A percentile compares a stretch with the other conserved stretches of the same genome.
Conservation (phyloP, 2,113 vertebrate species). For the Strix aluco region DNA sequence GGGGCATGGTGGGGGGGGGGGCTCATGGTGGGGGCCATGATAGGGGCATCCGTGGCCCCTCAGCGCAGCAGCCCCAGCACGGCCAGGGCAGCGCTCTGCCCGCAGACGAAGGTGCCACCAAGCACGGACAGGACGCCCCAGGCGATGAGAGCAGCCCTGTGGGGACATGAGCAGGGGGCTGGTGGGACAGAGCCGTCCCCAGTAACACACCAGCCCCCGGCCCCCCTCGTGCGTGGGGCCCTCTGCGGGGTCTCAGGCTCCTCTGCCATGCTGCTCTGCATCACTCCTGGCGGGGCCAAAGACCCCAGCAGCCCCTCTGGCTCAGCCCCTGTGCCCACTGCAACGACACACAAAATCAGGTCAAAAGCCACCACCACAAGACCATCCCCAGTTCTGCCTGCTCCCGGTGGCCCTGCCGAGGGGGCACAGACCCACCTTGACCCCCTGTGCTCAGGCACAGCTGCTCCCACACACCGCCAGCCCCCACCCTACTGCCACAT, state of each 20-base stretch:
- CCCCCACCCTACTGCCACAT: neutral
- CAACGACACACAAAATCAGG: neutral
- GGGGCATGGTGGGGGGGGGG: too few relatives aligned
- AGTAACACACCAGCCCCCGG: neutral
- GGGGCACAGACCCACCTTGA: neutral
- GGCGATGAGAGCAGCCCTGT: conserved; percentile 76
- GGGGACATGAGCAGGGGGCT: neutral
- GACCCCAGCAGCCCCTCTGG: neutral
- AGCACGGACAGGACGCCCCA: conserved; percentile 87
- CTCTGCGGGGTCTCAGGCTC: neutral
- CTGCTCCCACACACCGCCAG: neutral
- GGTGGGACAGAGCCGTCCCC: neutral
- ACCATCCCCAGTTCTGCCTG: neutral
- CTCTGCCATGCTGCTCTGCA: neutral
- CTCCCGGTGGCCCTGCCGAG: neutral
- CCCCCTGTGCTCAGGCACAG: rapidly evolving
- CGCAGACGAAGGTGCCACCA: conserved; percentile 89
- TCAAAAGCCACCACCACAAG: neutral
- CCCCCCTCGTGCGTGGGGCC: too few relatives aligned
- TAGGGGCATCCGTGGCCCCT: neutral
- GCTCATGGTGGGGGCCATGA: rapidly evolving
- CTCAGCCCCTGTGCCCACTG: neutral
- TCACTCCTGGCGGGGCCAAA: rapidly evolving
- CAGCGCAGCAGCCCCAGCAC: conserved; percentile 78
- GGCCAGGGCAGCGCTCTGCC: conserved; percentile 88